A percentile compares a stretch with the other conserved stretches of the same genome.
These are phyloP conservation scores for Limenitis camilla DNA, from an alignment of 2,888 invertebrate genomes.

Conservation along the genomic window DNA sequence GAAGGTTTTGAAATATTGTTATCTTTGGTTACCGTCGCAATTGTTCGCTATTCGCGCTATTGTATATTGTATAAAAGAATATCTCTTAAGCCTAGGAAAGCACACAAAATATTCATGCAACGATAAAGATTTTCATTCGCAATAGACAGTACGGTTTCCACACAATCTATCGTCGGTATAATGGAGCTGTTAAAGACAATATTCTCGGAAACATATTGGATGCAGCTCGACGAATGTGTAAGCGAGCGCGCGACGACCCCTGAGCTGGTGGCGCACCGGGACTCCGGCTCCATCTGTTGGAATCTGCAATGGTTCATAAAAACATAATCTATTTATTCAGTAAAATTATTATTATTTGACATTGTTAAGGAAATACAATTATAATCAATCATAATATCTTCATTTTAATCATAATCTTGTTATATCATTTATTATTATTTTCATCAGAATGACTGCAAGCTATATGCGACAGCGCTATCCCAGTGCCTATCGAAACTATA, in stretches of 20 bases:
- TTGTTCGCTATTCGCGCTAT: not conserved
- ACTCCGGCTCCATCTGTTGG: too few relatives aligned
- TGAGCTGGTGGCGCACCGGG: constrained; percentile 27
- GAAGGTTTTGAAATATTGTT: not conserved
- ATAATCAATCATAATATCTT: too few relatives aligned
- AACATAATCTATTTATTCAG: not conserved
- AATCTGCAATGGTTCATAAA: too few relatives aligned
- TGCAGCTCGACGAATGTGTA: constrained; percentile 71
- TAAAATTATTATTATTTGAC: too few relatives aligned
- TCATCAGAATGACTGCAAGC: too few relatives aligned
- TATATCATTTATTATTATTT: too few relatives aligned
- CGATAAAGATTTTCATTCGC: constrained; percentile 33
- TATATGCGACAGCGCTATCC: too few relatives aligned
- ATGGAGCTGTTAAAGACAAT: constrained; percentile 74
- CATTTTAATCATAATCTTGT: too few relatives aligned
- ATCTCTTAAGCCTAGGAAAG: constrained; percentile 20
- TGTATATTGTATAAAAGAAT: constrained; percentile 19
- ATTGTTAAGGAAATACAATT: too few relatives aligned
- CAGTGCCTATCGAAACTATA: too few relatives aligned
- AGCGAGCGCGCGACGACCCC: constrained; percentile 58
- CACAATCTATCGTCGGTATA: constrained; percentile 55
- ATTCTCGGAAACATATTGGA: constrained; percentile 72
- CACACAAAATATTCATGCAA: constrained; percentile 57
- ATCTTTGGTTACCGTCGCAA: not conserved
- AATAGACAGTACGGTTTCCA: constrained; percentile 27